A percentile compares a stretch with the other conserved stretches of the same genome.
phyloP scores from a whole-genome alignment of 2,113 vertebrate genomes.

The Mesembrinibis cayennensis region DNA sequence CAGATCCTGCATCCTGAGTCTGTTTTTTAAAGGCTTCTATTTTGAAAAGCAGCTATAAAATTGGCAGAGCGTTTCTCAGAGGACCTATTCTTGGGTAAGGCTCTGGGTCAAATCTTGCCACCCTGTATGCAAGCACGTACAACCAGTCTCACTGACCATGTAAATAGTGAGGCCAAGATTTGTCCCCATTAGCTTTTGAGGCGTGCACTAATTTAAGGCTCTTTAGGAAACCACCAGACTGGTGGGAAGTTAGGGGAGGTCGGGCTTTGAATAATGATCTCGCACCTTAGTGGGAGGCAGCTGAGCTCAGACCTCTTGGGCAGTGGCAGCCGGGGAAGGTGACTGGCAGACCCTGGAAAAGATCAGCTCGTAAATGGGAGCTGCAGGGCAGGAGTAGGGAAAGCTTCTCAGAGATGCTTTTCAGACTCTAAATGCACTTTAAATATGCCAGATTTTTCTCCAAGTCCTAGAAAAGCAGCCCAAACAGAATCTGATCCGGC shows the following conservation, averaged over 20 bases:
- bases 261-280: neutral
- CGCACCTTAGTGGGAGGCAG: neutral
- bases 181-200: neutral
- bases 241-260: neutral
- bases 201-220: neutral
- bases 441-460: neutral
- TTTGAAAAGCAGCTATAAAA: neutral
- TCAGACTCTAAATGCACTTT: conserved; percentile 49
- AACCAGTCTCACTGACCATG: neutral
- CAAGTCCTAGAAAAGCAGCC: conserved; percentile 2
- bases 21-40: neutral
- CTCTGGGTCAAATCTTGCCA: neutral
- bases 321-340: neutral
- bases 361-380: neutral
- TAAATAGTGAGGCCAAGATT: neutral
- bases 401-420: neutral
- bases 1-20: neutral
- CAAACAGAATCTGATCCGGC: neutral
- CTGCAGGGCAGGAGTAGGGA: neutral
- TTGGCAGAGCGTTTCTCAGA: neutral
- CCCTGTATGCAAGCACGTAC: neutral
- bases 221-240: neutral
- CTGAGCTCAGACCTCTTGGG: neutral
- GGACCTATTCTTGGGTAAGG: neutral
- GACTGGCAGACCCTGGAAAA: neutral